Conservation (phyloP, 2,797 vertebrate genomes). For the Amblyopsis hoosieri region DNA sequence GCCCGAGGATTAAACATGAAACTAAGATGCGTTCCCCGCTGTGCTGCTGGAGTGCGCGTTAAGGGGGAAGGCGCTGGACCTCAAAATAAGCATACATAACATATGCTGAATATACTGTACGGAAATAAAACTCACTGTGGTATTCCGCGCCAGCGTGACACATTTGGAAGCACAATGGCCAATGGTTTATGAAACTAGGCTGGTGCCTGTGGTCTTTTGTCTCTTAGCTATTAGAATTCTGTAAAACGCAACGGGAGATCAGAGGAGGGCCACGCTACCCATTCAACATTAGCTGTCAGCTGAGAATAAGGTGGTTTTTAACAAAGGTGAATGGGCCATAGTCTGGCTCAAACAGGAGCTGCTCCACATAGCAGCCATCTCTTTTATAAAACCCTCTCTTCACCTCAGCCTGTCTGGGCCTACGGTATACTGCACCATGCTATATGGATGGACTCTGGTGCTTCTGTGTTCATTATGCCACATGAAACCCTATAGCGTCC, state of each 20-base stretch:
- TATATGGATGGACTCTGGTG: conserved; percentile 41
- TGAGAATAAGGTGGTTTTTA: conserved; percentile 74
- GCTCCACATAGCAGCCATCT: conserved; percentile 43
- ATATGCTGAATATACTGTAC: conserved; percentile 57
- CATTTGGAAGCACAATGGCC: conserved; percentile 69
- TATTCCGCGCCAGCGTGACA: conserved; percentile 75
- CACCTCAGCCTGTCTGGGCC: conserved; percentile 39
- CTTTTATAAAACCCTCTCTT: conserved; percentile 45
- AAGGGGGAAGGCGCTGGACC: conserved; percentile 21
- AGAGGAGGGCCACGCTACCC: conserved; percentile 68
- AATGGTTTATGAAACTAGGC: conserved; percentile 73
- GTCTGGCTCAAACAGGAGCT: conserved; percentile 47
- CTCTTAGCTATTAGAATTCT: conserved; percentile 76
- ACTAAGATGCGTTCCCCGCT: conserved; percentile 43
- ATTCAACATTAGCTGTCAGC: conserved; percentile 78
- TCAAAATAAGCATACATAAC: conserved; percentile 51
- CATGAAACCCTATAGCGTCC: conserved; percentile 39
- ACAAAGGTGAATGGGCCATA: conserved; percentile 56
- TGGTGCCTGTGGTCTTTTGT: conserved; percentile 75
- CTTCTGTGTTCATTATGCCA: conserved; percentile 41
- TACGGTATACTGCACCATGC: conserved; percentile 36
- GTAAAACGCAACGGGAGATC: conserved; percentile 63
- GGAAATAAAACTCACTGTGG: conserved; percentile 57
- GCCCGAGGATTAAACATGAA: conserved; percentile 1
- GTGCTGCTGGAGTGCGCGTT: conserved; percentile 30